Conservation (phyloP, 1,140 invertebrate species). For the Probaryconus sp. region DNA sequence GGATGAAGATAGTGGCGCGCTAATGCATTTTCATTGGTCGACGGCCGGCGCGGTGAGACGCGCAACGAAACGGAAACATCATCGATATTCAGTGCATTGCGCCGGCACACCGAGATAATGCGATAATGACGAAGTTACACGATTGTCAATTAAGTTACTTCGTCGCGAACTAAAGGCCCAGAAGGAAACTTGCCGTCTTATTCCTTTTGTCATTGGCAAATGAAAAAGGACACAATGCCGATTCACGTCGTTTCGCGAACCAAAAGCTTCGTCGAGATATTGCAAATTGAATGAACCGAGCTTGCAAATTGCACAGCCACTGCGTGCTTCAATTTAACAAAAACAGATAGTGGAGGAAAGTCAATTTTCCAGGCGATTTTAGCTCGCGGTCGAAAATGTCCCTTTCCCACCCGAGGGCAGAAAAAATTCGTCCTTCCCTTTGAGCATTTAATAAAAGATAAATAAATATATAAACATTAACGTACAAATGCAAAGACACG, state of each 20-base stretch:
- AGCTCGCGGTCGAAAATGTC: too few relatives aligned
- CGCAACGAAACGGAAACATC: conserved; percentile 19
- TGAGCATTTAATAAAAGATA: too few relatives aligned
- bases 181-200: conserved; percentile 1
- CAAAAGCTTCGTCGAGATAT: conserved; percentile 3
- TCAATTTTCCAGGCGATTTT: too few relatives aligned
- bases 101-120: conserved; percentile 26
- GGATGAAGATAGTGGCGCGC: conserved; percentile 35
- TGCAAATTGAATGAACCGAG: conserved; percentile 10
- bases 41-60: background rate
- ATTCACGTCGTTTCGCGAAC: conserved; percentile 1
- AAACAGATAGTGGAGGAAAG: too few relatives aligned
- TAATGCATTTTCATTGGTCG: conserved; percentile 44
- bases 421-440: too few relatives aligned
- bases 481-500: too few relatives aligned
- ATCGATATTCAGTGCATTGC: conserved; percentile 45
- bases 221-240: background rate
- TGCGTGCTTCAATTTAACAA: conserved; percentile 13
- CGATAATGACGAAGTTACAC: conserved; percentile 47
- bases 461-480: too few relatives aligned
- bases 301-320: background rate
- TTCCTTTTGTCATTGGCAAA: conserved; percentile 11
- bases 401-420: too few relatives aligned
- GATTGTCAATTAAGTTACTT: conserved; percentile 40
- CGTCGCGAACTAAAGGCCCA: background rate